These are phyloP conservation scores for Rutilus rutilus DNA, from an alignment of 2,113 vertebrate genomes.

Conservation along the genomic window DNA sequence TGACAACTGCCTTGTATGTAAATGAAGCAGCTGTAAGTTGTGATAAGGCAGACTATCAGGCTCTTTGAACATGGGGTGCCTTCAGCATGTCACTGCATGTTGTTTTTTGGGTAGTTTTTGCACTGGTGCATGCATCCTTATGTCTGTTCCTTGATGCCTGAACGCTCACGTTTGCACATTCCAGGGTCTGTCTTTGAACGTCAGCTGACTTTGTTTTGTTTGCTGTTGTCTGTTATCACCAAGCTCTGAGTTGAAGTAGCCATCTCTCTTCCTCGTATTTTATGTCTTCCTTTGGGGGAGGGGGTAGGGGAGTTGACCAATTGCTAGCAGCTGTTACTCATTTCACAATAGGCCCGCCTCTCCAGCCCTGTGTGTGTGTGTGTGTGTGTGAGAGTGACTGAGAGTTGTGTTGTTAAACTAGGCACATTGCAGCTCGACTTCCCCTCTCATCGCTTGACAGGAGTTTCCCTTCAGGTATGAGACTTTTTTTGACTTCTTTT, in stretches of 20 bases:
- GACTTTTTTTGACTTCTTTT: background rate
- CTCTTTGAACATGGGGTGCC: background rate
- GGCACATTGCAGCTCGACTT: background rate
- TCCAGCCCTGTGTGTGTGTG: background rate
- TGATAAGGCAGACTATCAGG: constrained; percentile 16
- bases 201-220: background rate
- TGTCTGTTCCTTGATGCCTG: background rate
- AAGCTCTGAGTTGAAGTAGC: background rate
- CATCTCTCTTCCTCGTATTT: background rate
- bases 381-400: background rate
- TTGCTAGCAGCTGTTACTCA: constrained; percentile 64
- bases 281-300: constrained; percentile 2
- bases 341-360: constrained; percentile 56
- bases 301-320: constrained; percentile 15
- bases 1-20: constrained; percentile 25
- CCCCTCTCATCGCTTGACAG: constrained; percentile 23
- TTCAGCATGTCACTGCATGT: background rate
- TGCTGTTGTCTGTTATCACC: background rate
- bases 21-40: background rate
- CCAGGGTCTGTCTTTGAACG: background rate
- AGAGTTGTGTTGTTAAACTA: background rate
- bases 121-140: background rate
- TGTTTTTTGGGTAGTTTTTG: background rate
- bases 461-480: constrained; percentile 41
- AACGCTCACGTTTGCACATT: background rate